These are phyloP conservation scores for Scopus umbretta DNA, from an alignment of 2,113 vertebrate species.

Conservation along the genomic window DNA sequence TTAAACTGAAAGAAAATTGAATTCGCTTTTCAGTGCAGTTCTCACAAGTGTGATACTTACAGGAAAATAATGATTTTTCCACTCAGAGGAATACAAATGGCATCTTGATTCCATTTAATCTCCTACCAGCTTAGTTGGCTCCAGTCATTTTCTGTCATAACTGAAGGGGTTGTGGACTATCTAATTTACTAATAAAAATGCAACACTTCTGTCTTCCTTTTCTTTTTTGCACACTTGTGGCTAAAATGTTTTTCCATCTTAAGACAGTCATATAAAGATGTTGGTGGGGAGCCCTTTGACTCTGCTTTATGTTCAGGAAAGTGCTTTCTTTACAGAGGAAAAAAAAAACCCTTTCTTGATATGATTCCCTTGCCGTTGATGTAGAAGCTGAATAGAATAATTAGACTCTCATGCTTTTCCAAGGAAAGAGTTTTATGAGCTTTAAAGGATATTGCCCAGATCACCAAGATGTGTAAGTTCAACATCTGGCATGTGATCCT, in stretches of 20 bases:
- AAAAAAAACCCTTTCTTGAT: neutral
- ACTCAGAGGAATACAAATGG: slow-evolving; percentile 23
- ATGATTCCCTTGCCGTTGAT: neutral
- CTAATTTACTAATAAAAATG: neutral
- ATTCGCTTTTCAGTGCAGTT: neutral
- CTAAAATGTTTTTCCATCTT: neutral
- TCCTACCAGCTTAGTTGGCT: neutral
- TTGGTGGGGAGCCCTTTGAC: neutral
- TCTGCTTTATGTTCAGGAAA: neutral
- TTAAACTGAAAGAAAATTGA: neutral
- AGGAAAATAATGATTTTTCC: neutral
- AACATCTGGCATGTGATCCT: neutral
- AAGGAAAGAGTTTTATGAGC: neutral
- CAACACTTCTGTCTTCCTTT: neutral
- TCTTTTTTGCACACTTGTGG: neutral
- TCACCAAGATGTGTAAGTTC: neutral
- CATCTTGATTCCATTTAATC: slow-evolving; percentile 5
- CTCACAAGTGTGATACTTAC: neutral
- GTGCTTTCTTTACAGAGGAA: neutral
- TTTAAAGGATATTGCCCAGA: slow-evolving; percentile 9
- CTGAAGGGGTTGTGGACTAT: neutral
- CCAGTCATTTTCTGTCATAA: neutral
- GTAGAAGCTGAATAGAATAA: neutral
- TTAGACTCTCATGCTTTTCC: neutral
- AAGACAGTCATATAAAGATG: neutral